Conservation (phyloP, 2,797 vertebrate genomes). For the Selene dorsalis region DNA sequence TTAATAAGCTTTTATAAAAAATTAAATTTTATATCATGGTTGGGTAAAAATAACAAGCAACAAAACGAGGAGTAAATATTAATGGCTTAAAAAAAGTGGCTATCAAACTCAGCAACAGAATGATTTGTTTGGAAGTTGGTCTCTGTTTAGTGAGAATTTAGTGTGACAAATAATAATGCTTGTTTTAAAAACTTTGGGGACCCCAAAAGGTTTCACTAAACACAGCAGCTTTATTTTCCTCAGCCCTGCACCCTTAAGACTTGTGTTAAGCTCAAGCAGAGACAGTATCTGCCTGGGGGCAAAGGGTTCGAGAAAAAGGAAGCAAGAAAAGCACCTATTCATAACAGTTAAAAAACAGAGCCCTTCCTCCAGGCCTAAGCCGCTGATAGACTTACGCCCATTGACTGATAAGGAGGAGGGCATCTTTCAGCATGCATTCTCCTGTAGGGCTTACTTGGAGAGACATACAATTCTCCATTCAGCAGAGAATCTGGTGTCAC, state of each 20-base stretch:
- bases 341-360: conserved; percentile 80
- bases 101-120: background rate
- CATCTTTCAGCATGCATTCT: conserved; percentile 82
- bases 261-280: conserved; percentile 57
- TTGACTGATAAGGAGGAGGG: conserved; percentile 80
- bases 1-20: background rate
- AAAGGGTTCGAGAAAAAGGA: conserved; percentile 70
- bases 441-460: conserved; percentile 76
- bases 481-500: conserved; percentile 66
- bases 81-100: background rate
- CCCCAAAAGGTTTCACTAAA: conserved; percentile 12
- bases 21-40: background rate
- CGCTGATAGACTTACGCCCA: conserved; percentile 82
- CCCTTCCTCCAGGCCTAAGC: conserved; percentile 74
- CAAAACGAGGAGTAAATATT: background rate
- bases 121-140: background rate
- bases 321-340: conserved; percentile 83
- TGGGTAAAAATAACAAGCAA: background rate
- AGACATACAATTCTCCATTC: conserved; percentile 74
- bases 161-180: background rate
- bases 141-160: background rate
- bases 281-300: conserved; percentile 63
- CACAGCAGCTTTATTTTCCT: conserved; percentile 22
- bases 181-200: background rate
- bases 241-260: conserved; percentile 16